Evolutionary conservation across 2,888 invertebrate species (phyloP), one percentile per base, ranked within the genome.

Genomic region (Helleia helle): DNA sequence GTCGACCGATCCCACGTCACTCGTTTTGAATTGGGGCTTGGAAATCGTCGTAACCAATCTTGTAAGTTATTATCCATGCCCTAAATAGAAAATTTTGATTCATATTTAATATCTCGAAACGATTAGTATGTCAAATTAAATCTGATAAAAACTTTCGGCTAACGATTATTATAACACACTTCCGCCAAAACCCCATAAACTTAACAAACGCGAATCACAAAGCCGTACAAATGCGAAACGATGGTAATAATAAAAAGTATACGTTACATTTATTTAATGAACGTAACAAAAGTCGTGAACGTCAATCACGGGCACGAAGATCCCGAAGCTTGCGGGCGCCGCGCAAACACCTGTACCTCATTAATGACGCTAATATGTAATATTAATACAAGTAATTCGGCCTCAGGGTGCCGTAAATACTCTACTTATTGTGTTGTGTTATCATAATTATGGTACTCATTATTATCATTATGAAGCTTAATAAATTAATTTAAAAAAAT

Each of bases 351-450:
- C 56, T 59, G 56, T 45, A 45, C 48, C 44, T 39, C 47, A 59
- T 55, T 55, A 56, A 59, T 62, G 52, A 51, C 43, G 43, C 59
- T 58, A 52, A 71, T 71, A 60, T 58, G 62, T 71, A 59, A 60
- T 57, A 58, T 59, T 56, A 55, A 56, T 59, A 54, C 59, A 58
- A 56, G 59, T 57, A 62, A 66, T 65, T 65, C 60, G 52, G 52
- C 52, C 50, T 48, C 34, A 44, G 43, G 43, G 34, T 7, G 22
- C 11, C 11, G 34, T 34, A 22, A 11, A 22, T 18, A 8, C 18
- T 34, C 34, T 22, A 34, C 18, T 34, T 22, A 34, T 34, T 34
- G 34, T 9, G 22, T 34, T 34, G n/a, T n/a, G n/a, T n/a, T n/a
- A n/a, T n/a, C 4, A 7, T 34, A 6, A 11, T 22, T 12, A 22